Evolutionary conservation across 2,888 invertebrate species (phyloP), one percentile per base, ranked within the genome.

Genomic region (Petrophora chlorosata): DNA sequence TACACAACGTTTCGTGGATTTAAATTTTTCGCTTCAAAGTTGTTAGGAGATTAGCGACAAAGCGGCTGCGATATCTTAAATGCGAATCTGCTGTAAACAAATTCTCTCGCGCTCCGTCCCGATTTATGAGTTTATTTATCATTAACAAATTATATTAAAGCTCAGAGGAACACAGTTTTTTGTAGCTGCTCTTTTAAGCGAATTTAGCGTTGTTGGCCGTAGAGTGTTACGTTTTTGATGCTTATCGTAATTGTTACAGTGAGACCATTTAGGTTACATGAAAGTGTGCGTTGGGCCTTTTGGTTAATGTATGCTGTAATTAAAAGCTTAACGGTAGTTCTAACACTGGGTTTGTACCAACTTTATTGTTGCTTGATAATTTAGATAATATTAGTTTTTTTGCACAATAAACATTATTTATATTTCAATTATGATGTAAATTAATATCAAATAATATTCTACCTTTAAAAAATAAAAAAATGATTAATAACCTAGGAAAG

Each of bases 41-140:
- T 87, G 87, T 87, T 87, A 80, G 79, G 82, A 85, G 89, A 90
- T 90, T 90, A 90, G 87, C 85, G 82, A 89, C 87, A 88, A 88
- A 87, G 86, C 88, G 76, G 73, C 71, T 62, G 73, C 73, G 82
- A 85, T 90, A 90, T 90, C 90, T 90, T 90, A 89, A 89, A 89
- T 86, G 88, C 79, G 81, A 79, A 90, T 90, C 90, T 87, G 89
- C 70, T 89, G 89, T 89, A 88, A 88, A 89, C 90, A 89, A 89
- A 90, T 89, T 89, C 89, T 67, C 85, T 84, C 75, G 77, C 82
- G 78, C 85, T 74, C 67, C 68, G 65, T 48, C 67, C 61, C 79
- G 74, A 90, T 90, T 91, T 91, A 91, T 90, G 90, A 83, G 90
- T 90, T 90, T 91, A 90, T 90, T 90, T 90, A 90, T 90, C 90